Evolutionary conservation across 2,797 vertebrate genomes (phyloP).

Genomic region (Anguilla pacifica): DNA sequence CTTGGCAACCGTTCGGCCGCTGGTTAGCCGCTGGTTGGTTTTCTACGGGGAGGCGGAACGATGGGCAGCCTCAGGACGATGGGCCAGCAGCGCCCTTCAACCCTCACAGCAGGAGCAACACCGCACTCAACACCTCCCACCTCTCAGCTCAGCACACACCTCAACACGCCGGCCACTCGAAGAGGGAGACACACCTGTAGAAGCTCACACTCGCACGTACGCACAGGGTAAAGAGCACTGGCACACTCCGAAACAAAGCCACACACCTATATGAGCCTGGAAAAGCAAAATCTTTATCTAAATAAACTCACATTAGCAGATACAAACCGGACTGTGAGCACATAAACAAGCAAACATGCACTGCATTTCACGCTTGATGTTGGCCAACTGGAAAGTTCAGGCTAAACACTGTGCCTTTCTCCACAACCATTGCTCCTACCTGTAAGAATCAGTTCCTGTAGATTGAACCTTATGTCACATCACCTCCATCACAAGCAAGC

Average conservation of each 20-base stretch:
- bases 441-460: no score
- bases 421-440: neutral
- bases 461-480: neutral
- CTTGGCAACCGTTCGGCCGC: neutral
- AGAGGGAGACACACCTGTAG: neutral
- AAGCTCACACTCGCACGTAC: conserved; percentile 26
- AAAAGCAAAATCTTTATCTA: conserved; percentile 21
- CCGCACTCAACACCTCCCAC: neutral
- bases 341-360: neutral
- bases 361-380: neutral
- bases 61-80: conserved; percentile 25
- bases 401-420: neutral
- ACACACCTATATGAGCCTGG: conserved; percentile 21
- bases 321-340: neutral
- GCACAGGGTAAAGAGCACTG: neutral
- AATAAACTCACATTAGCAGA: conserved; percentile 24
- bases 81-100: neutral
- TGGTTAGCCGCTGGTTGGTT: conserved; percentile 39
- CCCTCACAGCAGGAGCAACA: neutral
- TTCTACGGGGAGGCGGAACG: conserved; percentile 43
- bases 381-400: neutral
- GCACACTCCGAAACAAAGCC: conserved; percentile 35
- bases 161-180: conserved; percentile 17
- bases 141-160: conserved; percentile 37
- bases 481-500: neutral